Conservation (phyloP, 2,888 invertebrate genomes). For the Stomorhina lunata region DNA sequence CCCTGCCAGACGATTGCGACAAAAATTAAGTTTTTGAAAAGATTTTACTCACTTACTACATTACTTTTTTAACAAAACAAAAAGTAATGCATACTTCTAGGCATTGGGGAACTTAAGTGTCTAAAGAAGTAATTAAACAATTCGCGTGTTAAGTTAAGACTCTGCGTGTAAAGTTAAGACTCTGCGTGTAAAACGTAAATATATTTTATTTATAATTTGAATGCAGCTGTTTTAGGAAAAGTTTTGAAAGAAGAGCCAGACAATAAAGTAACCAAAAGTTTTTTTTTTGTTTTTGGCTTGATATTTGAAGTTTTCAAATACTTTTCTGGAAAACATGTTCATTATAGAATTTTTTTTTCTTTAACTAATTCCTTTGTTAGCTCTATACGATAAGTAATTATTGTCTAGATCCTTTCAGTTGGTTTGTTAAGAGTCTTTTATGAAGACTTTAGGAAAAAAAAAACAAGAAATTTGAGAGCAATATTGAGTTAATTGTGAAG, state of each 20-base stretch:
- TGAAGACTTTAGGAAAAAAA: slow-evolving; percentile 11
- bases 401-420: slow-evolving; percentile 40
- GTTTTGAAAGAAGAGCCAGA: no score
- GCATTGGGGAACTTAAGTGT: background rate
- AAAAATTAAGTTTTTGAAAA: slow-evolving; percentile 33
- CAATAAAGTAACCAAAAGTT: slow-evolving; percentile 13
- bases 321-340: background rate
- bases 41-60: slow-evolving; percentile 19
- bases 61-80: background rate
- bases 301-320: slow-evolving; percentile 10
- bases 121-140: slow-evolving; percentile 56
- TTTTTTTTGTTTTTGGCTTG: no score
- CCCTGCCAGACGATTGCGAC: background rate
- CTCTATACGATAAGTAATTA: slow-evolving; percentile 39
- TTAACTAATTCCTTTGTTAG: slow-evolving; percentile 8
- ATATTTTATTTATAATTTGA: slow-evolving; percentile 23
- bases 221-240: slow-evolving; percentile 25
- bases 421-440: background rate
- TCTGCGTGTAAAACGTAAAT: slow-evolving; percentile 46
- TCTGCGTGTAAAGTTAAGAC: no score
- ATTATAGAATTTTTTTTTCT: background rate
- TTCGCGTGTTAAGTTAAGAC: slow-evolving; percentile 48
- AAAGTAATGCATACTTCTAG: slow-evolving; percentile 49
- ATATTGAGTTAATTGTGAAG: slow-evolving; percentile 16
- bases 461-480: background rate